Conservation (phyloP, 2,888 invertebrate species). For the Serrognathus titanus region DNA sequence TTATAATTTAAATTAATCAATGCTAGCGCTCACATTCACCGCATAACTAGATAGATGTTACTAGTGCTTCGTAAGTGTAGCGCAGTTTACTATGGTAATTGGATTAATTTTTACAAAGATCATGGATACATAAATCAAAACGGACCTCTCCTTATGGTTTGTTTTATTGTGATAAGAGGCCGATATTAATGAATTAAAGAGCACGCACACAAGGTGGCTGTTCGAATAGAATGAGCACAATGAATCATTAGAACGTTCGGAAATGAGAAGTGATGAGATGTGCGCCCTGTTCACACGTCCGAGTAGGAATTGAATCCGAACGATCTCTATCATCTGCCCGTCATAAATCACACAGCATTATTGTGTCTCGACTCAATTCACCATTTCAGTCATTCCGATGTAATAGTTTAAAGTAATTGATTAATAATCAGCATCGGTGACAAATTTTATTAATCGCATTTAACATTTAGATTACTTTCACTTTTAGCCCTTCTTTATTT, state of each 20-base stretch:
- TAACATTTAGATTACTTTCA: too few species aligned
- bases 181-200: neutral
- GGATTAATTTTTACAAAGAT: constrained; percentile 10
- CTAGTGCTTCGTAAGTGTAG: constrained; percentile 3
- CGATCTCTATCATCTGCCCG: constrained; percentile 13
- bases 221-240: constrained; percentile 1
- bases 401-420: constrained; percentile 14
- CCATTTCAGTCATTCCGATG: neutral
- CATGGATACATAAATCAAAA: constrained; percentile 11
- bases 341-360: constrained; percentile 14
- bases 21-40: too few species aligned
- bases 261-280: constrained; percentile 15
- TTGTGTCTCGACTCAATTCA: constrained; percentile 2
- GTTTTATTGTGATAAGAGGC: constrained; percentile 3
- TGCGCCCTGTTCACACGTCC: constrained; percentile 6
- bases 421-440: constrained; percentile 4
- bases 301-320: constrained; percentile 2
- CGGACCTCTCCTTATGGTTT: neutral
- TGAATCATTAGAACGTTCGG: constrained; percentile 13
- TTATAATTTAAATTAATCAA: neutral
- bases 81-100: constrained; percentile 3
- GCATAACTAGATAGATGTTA: constrained; percentile 1
- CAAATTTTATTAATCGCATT: constrained; percentile 1
- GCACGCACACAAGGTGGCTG: neutral
- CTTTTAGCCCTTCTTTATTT: too few species aligned